Percentiles rank a stretch among this genome's conserved stretches.
These are phyloP conservation scores for Stenichneumon culpator DNA, from an alignment of 2,888 invertebrate species.

Conservation along the genomic window DNA sequence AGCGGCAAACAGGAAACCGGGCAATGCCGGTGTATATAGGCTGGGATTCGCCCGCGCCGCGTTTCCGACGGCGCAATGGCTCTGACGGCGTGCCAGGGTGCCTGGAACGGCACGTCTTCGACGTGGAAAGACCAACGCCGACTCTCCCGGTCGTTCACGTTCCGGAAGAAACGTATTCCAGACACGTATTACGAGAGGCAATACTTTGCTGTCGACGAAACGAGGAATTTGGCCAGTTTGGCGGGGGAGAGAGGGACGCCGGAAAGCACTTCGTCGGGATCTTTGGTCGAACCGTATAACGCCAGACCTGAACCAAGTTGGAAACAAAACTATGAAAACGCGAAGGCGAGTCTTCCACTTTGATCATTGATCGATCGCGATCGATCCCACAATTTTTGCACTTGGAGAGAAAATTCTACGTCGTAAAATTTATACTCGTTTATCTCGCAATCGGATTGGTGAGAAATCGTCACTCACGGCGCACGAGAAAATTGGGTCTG, in stretches of 20 bases:
- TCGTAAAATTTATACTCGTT: constrained; percentile 39
- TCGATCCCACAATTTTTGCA: constrained; percentile 32
- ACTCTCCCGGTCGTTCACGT: constrained; percentile 37
- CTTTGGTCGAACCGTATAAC: constrained; percentile 62
- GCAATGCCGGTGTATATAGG: constrained; percentile 16
- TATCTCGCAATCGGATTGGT: not conserved
- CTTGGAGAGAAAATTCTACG: constrained; percentile 1
- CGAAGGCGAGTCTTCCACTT: constrained; percentile 4
- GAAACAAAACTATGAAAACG: constrained; percentile 10
- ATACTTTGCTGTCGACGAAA: constrained; percentile 78
- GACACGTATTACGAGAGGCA: constrained; percentile 78
- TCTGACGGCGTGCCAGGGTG: constrained; percentile 60
- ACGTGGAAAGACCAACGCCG: constrained; percentile 49
- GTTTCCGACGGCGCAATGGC: constrained; percentile 17
- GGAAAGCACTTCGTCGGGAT: constrained; percentile 64
- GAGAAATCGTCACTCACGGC: not conserved
- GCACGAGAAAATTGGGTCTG: not conserved
- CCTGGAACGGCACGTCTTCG: constrained; percentile 61
- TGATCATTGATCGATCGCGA: constrained; percentile 34
- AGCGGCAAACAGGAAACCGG: constrained; percentile 57
- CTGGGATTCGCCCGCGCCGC: constrained; percentile 28
- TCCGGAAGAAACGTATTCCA: constrained; percentile 72
- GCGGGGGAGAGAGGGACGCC: constrained; percentile 56
- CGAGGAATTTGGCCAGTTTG: constrained; percentile 78
- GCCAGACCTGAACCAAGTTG: constrained; percentile 12